Percentiles rank a stretch among this genome's conserved stretches.
These are phyloP conservation scores for Phrynocephalus forsythii DNA, from an alignment of 2,797 vertebrate genomes.

Conservation along the genomic window DNA sequence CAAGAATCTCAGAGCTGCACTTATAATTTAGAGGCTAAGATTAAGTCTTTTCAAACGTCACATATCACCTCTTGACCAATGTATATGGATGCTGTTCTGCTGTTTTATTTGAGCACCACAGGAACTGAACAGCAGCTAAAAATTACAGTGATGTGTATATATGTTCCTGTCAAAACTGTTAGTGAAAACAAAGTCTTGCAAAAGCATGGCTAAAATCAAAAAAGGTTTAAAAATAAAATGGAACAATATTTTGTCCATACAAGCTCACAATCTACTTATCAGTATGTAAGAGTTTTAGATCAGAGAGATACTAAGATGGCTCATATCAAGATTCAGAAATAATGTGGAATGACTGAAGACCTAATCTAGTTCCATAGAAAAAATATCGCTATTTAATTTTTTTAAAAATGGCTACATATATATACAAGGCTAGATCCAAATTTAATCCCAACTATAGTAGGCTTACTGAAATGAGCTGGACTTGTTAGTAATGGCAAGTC, in stretches of 20 bases:
- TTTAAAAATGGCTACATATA: constrained; percentile 52
- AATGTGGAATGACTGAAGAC: constrained; percentile 1
- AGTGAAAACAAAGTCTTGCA: background rate
- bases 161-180: background rate
- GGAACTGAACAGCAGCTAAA: background rate
- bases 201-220: background rate
- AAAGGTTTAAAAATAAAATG: background rate
- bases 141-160: background rate
- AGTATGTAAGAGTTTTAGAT: background rate
- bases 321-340: constrained; percentile 6
- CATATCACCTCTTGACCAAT: no score
- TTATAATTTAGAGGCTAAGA: no score
- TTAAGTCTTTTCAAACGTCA: no score
- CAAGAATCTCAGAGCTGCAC: no score
- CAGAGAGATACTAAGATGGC: background rate
- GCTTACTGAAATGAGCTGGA: no score
- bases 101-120: background rate
- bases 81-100: no score
- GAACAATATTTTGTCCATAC: background rate
- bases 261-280: background rate
- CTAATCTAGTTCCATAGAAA: constrained; percentile 44
- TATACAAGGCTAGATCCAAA: background rate
- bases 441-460: no score
- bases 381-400: constrained; percentile 64
- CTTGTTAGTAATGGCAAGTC: no score